Conservation (phyloP, 2,113 vertebrate genomes). For the Microtus ochrogaster region DNA sequence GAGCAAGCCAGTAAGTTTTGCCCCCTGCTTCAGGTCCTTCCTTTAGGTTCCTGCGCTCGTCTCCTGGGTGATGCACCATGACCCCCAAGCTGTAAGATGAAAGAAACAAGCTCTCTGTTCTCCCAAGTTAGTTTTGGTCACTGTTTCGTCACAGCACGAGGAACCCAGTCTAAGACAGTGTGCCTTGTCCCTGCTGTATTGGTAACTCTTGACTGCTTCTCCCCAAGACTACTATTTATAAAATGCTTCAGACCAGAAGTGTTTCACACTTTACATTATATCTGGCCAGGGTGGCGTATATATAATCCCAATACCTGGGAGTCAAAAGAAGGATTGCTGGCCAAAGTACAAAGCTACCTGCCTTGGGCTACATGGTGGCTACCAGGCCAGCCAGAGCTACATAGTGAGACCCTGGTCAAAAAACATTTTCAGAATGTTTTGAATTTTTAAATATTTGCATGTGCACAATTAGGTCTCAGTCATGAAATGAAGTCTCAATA, state of each 20-base stretch:
- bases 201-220: neutral
- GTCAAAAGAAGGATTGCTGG: neutral
- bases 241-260: neutral
- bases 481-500: neutral
- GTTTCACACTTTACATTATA: neutral
- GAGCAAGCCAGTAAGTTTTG: neutral
- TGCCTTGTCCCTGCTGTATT: neutral
- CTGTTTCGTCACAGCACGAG: neutral
- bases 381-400: neutral
- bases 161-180: neutral
- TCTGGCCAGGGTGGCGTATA: neutral
- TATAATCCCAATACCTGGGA: neutral
- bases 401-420: neutral
- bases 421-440: neutral
- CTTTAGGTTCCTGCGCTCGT: too few relatives aligned
- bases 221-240: neutral
- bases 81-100: neutral
- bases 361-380: neutral
- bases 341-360: neutral
- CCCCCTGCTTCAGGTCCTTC: neutral
- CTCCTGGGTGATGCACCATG: neutral
- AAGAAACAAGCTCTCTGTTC: too few relatives aligned
- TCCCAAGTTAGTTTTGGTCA: neutral
- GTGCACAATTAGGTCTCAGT: neutral
- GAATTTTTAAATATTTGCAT: neutral